Percentiles rank a stretch among this genome's conserved stretches.
Conservation (phyloP, 2,113 vertebrate species). For the Glaucidium brasilianum region DNA sequence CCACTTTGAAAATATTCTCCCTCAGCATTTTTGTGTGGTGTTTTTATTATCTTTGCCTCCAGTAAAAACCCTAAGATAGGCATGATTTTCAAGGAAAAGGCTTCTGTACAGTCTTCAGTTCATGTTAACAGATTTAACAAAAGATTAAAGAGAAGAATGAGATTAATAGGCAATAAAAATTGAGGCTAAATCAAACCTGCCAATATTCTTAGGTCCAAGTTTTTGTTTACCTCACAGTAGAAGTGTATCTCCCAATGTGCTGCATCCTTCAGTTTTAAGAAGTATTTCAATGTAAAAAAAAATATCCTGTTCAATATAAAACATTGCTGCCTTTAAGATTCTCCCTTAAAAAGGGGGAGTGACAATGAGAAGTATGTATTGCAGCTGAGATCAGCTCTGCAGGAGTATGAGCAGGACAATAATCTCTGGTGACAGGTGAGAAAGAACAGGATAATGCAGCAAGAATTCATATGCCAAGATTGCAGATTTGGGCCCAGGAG, state of each 20-base stretch:
- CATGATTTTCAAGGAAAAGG: background rate
- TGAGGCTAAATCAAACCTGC: background rate
- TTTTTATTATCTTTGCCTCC: background rate
- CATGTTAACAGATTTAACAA: background rate
- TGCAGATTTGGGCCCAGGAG: background rate
- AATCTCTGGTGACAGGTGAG: background rate
- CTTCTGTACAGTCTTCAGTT: background rate
- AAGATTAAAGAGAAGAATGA: background rate
- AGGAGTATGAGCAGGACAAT: background rate
- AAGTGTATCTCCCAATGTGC: background rate
- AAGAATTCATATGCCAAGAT: background rate
- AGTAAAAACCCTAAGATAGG: constrained; percentile 11
- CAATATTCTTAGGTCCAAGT: background rate
- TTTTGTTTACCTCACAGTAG: background rate
- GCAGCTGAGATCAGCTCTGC: background rate
- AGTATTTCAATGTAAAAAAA: background rate
- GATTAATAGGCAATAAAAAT: background rate
- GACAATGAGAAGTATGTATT: background rate
- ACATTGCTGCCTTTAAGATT: background rate
- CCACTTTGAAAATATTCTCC: background rate
- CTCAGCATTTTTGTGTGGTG: background rate
- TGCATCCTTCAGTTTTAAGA: background rate
- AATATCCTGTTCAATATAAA: background rate
- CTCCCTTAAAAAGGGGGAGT: background rate
- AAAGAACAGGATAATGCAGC: background rate